phyloP scores from a whole-genome alignment of 2,797 vertebrate genomes.

The Propithecus deckenii region DNA sequence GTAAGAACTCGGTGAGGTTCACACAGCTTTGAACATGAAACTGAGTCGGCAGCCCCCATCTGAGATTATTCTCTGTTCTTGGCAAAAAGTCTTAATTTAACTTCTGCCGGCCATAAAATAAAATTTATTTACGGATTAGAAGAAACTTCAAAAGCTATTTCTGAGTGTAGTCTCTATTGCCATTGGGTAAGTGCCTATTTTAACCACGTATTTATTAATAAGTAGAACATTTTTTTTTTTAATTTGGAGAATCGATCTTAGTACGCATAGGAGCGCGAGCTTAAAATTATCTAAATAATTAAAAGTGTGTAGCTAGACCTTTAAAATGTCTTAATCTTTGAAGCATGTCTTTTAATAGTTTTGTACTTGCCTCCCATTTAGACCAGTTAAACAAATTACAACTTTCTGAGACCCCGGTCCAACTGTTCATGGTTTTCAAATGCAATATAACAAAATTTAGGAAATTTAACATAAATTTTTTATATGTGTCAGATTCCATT shows the following conservation, averaged over 20 bases:
- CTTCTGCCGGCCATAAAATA: not conserved
- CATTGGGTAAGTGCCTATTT: not conserved
- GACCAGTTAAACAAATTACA: not conserved
- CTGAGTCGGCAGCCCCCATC: not conserved
- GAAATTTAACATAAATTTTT: not conserved
- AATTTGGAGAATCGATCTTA: not conserved
- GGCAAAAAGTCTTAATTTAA: not conserved
- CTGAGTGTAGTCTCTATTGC: not conserved
- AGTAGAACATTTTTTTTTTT: not conserved
- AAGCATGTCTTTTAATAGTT: not conserved
- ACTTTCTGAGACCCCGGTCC: not conserved
- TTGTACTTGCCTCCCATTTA: not conserved
- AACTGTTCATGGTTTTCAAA: not conserved
- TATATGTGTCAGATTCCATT: not conserved
- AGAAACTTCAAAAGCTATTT: slow-evolving; percentile 4
- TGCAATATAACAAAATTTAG: not conserved
- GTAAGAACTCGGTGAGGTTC: not conserved
- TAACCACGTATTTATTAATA: not conserved
- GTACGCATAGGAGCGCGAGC: not conserved
- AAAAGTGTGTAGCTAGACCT: not conserved
- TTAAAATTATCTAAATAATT: not conserved
- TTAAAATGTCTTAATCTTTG: not conserved
- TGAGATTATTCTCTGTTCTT: not conserved
- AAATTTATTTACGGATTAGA: not conserved
- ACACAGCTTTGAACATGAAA: not conserved